Evolutionary conservation across 2,113 vertebrate species (phyloP).

Genomic region (Neomonachus schauinslandi): DNA sequence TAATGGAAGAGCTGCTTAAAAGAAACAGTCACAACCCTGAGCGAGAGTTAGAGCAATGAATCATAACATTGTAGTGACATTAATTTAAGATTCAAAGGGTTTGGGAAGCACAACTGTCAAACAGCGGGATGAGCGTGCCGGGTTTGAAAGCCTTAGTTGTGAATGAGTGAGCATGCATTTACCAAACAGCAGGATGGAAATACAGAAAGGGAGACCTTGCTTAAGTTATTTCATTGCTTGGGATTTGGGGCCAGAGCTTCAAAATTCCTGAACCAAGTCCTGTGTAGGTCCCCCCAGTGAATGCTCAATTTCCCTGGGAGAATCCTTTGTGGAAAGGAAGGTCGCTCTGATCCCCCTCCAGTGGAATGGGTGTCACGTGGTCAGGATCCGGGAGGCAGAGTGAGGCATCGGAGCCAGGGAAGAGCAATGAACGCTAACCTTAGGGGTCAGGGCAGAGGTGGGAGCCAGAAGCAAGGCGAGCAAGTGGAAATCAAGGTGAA

Average conservation of each 20-base stretch:
- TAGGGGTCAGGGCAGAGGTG: background rate
- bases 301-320: background rate
- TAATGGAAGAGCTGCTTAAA: constrained; percentile 68
- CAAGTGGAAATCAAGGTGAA: background rate
- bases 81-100: constrained; percentile 71
- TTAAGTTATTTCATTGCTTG: background rate
- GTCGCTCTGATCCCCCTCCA: background rate
- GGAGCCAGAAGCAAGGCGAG: background rate
- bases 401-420: background rate
- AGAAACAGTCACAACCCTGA: constrained; percentile 40
- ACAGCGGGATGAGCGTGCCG: constrained; percentile 30
- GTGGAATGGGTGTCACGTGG: background rate
- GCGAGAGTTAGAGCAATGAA: constrained; percentile 52
- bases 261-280: background rate
- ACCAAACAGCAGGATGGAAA: background rate
- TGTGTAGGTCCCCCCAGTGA: background rate
- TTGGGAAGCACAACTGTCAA: constrained; percentile 68
- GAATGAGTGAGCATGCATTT: background rate
- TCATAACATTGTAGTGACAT: constrained; percentile 65
- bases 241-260: background rate
- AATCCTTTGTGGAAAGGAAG: background rate
- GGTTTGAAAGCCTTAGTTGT: constrained; percentile 43
- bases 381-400: background rate
- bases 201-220: constrained; percentile 40
- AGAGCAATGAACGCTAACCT: background rate